A percentile compares a stretch with the other conserved stretches of the same genome.
phyloP scores from a whole-genome alignment of 1,140 invertebrate species.

The Triops longicaudatus region DNA sequence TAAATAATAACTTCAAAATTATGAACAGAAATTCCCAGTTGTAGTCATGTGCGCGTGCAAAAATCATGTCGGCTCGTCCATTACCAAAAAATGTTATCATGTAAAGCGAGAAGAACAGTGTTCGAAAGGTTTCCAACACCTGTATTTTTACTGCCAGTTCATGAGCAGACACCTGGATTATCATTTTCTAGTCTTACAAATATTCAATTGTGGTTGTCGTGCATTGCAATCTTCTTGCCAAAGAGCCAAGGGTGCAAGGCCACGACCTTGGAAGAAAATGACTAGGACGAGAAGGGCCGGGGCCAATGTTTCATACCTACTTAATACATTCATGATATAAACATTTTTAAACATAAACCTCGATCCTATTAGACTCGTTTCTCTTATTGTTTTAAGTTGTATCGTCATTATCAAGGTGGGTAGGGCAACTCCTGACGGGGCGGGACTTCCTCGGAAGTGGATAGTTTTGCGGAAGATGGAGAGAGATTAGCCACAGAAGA shows the following conservation, averaged over 20 bases:
- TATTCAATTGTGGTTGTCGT: background rate
- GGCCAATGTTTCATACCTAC: background rate
- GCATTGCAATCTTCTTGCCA: conserved; percentile 7
- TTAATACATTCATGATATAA: conserved; percentile 13
- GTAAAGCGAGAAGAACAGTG: background rate
- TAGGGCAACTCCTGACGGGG: background rate
- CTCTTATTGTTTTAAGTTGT: background rate
- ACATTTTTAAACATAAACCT: background rate
- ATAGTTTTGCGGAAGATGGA: background rate
- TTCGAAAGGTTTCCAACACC: background rate
- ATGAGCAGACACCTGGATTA: background rate
- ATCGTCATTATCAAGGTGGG: background rate
- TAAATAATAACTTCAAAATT: background rate
- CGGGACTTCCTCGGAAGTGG: background rate
- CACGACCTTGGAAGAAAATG: conserved; percentile 6
- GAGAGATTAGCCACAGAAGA: background rate
- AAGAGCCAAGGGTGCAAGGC: background rate
- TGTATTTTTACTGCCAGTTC: background rate
- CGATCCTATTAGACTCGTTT: background rate
- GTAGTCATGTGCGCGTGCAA: too few species aligned
- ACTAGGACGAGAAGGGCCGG: background rate
- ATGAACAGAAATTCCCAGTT: background rate
- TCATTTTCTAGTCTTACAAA: background rate
- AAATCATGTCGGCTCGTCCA: background rate
- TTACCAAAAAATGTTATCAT: background rate